Percentiles rank a stretch among this genome's conserved stretches.
Evolutionary conservation across 2,113 vertebrate genomes (phyloP).

Genomic region (Callospermophilus lateralis): DNA sequence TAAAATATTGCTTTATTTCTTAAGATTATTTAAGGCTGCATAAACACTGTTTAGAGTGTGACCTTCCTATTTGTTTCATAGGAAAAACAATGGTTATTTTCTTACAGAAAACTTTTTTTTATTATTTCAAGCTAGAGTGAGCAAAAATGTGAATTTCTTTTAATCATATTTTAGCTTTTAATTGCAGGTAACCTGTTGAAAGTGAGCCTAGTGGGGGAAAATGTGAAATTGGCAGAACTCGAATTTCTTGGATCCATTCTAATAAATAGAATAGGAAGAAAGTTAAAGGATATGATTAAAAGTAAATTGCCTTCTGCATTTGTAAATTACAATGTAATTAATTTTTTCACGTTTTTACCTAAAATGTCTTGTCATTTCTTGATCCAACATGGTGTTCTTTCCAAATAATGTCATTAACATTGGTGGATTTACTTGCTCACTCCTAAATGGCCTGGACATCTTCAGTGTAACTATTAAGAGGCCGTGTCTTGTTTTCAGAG

Average conservation of each 20-base stretch:
- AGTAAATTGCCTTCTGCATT: constrained; percentile 1
- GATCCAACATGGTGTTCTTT: not conserved
- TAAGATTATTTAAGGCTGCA: not conserved
- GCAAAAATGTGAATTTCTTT: too few species aligned
- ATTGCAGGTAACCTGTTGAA: constrained; percentile 69
- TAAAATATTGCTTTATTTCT: not conserved
- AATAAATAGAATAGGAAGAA: constrained; percentile 10
- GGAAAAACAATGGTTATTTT: constrained; percentile 14
- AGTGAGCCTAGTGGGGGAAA: not conserved
- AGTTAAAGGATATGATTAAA: not conserved
- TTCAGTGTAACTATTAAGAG: constrained; percentile 31
- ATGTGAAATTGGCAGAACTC: not conserved
- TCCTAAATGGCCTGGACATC: constrained; percentile 4
- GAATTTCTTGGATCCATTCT: not conserved
- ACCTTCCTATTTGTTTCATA: not conserved
- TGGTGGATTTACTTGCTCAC: constrained; percentile 37
- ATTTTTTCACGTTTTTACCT: not conserved
- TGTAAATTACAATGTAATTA: not conserved
- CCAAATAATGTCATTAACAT: not conserved
- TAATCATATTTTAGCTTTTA: not conserved
- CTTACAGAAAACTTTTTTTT: not conserved
- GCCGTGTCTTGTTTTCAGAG: not conserved
- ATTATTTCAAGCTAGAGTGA: too few species aligned
- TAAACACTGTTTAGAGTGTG: not conserved
- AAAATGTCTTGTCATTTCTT: not conserved